phyloP scores from a whole-genome alignment of 2,888 invertebrate genomes.

The Byasa hedistus region DNA sequence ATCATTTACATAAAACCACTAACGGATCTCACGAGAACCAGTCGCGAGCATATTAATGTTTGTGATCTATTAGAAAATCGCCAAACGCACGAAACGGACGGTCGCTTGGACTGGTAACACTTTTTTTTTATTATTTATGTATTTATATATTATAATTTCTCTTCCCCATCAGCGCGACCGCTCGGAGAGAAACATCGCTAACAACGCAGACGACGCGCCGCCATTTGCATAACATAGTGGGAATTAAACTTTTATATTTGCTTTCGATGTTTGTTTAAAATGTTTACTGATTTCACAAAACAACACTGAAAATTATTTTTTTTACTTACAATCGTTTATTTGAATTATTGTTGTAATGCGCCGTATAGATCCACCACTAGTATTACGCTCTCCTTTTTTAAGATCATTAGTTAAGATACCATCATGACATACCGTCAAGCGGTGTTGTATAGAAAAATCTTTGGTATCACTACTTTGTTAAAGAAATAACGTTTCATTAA shows the following conservation, averaged over 20 bases:
- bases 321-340: no score
- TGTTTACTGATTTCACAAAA: not conserved
- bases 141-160: conserved; percentile 61
- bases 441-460: no score
- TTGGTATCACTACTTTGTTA: no score
- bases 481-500: no score
- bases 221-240: conserved; percentile 52
- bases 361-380: no score
- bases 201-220: conserved; percentile 42
- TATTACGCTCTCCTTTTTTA: no score
- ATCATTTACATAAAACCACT: conserved; percentile 77
- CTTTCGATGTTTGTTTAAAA: conserved; percentile 32
- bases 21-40: conserved; percentile 77
- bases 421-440: no score
- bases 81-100: conserved; percentile 51
- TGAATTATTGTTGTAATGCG: no score
- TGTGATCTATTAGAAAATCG: conserved; percentile 79
- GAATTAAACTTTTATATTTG: conserved; percentile 44
- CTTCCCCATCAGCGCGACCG: conserved; percentile 50
- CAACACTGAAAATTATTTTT: no score
- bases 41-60: conserved; percentile 70
- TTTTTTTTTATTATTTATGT: conserved; percentile 43
- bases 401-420: no score
- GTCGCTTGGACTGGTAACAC: conserved; percentile 50
- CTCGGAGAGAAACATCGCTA: conserved; percentile 44